Base-by-base conservation (phyloP, 53 echinoderm and acorn worm genomes). In the Holothuria scabra region DNA sequence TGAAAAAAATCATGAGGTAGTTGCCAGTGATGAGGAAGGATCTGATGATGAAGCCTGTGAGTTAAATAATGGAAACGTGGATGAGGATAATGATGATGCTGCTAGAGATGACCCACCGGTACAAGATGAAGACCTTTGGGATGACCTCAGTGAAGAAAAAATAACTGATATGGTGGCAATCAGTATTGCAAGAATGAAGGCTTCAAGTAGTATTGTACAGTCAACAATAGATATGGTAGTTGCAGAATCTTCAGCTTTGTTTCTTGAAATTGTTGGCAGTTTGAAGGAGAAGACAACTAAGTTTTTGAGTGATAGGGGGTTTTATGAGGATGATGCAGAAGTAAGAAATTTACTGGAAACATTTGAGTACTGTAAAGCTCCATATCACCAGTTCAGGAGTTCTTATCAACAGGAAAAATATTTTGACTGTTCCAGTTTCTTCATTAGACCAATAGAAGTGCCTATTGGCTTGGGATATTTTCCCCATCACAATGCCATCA, bases 401-500 rank as follows among this genome's bases (percentile, higher is more conserved):
- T 12, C 28, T 13, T 83, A 82, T 30, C 56, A 82, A 46, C 90
- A 64, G 57, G 80, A 90, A 61, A 67, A 86, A 56, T 86, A 35
- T 33, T 90, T 86, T 25, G 8, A 68, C 26, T 21, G 60, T 58
- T 46, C 44, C 25, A 23, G 44, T 64, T 63, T 67, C 32, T 89
- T 89, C 46, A 8, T 84, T 70, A 84, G 66, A 59, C 89, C 84
- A 16, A 30, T 76, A 28, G 79, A 89, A 64, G 41, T 76, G 16
- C 63, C 89, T n/a, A 61, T 89, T n/a, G 79, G 67, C 25, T 65
- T 89, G 25, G 79, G 74, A 65, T 89, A 89, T 60, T 84, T 59
- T 56, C 89, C 84, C 13, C 33, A 58, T 22, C 55, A 58, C 33
- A 86, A 90, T 57, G 8, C 28, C 0, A n/a, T 8, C 2, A 86